These are phyloP conservation scores for Sciaenops ocellatus DNA, from an alignment of 2,797 vertebrate genomes.

Conservation along the genomic window DNA sequence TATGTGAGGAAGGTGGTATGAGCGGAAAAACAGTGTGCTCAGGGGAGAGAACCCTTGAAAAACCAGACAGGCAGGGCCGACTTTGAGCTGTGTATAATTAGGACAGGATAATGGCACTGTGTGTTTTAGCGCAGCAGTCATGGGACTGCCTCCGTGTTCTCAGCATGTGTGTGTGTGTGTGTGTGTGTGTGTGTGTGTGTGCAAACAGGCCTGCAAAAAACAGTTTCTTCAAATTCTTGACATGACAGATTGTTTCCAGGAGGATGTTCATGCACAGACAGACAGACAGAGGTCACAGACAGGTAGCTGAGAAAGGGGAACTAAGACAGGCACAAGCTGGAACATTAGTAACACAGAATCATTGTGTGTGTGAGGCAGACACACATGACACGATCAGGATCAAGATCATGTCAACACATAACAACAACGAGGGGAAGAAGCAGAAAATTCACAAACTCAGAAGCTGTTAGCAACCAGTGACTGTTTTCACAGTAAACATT, in stretches of 20 bases:
- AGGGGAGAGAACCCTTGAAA: constrained; percentile 54
- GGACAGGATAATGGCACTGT: constrained; percentile 67
- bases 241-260: constrained; percentile 56
- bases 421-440: constrained; percentile 26
- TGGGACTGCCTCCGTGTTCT: constrained; percentile 49
- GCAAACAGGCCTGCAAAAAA: constrained; percentile 39
- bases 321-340: constrained; percentile 42
- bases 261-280: constrained; percentile 42
- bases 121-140: constrained; percentile 70
- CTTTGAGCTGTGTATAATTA: constrained; percentile 68
- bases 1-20: constrained; percentile 36
- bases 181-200: constrained; percentile 10
- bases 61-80: constrained; percentile 57
- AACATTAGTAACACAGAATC: constrained; percentile 40
- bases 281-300: constrained; percentile 36
- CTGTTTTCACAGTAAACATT: constrained; percentile 14
- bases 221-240: constrained; percentile 47
- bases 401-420: constrained; percentile 21
- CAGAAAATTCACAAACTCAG: constrained; percentile 22
- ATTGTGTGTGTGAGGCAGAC: constrained; percentile 26
- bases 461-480: background rate
- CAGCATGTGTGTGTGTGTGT: constrained; percentile 2
- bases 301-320: constrained; percentile 35
- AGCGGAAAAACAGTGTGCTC: constrained; percentile 46
- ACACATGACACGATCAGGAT: constrained; percentile 39